Evolutionary conservation across 2,113 vertebrate species (phyloP).

Genomic region (Carettochelys insculpta): DNA sequence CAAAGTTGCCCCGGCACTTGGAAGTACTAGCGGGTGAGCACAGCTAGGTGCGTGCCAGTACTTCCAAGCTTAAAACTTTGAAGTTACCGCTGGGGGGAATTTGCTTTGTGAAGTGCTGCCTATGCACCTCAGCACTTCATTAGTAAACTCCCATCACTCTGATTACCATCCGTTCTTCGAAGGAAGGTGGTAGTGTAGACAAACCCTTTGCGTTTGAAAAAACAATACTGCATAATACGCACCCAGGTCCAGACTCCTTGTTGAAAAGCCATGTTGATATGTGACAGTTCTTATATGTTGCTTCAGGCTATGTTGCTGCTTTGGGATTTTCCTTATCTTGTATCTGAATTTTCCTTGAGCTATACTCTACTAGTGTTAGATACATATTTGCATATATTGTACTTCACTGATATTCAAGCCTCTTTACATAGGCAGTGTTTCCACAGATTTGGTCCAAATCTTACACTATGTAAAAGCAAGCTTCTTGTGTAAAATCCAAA

Average conservation of each 20-base stretch:
- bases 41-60: too few relatives aligned
- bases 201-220: neutral
- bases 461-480: neutral
- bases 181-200: too few relatives aligned
- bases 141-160: too few relatives aligned
- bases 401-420: neutral
- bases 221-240: neutral
- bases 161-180: too few relatives aligned
- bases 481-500: neutral
- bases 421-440: neutral
- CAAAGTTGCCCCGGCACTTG: too few relatives aligned
- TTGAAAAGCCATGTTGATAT: neutral
- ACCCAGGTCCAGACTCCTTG: neutral
- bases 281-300: neutral
- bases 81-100: too few relatives aligned
- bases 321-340: neutral
- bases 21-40: too few relatives aligned
- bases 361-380: neutral
- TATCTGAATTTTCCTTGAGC: neutral
- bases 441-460: neutral
- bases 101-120: too few relatives aligned
- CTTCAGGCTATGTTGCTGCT: neutral
- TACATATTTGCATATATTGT: neutral
- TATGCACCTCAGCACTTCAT: too few relatives aligned
- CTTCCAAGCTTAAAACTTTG: too few relatives aligned